Base-by-base conservation (phyloP, 2,888 invertebrate genomes). In the Cataglyphis altisquamis region DNA sequence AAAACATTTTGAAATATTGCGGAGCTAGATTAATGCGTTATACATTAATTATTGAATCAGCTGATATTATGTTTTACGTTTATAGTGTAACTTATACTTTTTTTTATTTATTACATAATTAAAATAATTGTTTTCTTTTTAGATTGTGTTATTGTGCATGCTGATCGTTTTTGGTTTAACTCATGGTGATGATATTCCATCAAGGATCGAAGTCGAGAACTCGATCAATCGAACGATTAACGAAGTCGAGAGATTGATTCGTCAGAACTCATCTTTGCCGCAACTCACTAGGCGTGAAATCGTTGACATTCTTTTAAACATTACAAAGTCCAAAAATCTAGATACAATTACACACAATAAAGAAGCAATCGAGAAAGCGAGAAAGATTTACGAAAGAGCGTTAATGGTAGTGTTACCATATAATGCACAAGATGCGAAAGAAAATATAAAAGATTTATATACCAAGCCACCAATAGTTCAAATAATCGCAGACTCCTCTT, bases 321-420 rank as follows among this genome's bases (percentile, higher is more conserved):
- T 97, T 73, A 93, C n/a, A 52, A n/a, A 93, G 1, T 87, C 91
- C 0, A 91, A 92, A 41, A 93, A 94, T 41, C 83, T 92, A 67
- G 84, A 82, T 0, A 78, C 87, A 0, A 88, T 89, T 4, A 95
- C 29, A 29, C 29, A 95, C 82, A 92, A 93, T 39, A 90, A 90
- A 64, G 86, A 90, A 39, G 87, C 90, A 41, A 87, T 94, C 0
- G 92, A 93, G 5, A 92, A 93, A 60, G 93, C 93, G 0, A 93
- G 95, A 64, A 93, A 94, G 41, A 94, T 96, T 55, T 95, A 95
- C 60, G 93, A 95, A 70, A 95, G 95, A 88, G 96, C 96, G 0
- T 93, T 97, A 25, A 96, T 96, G 96, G 96, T 97, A 0, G 97
- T 97, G 0, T 94, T 97, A 88, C 97, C 97, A 0, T 96, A 96